Evolutionary conservation across 35 echinoderm and acorn worm species (phyloP).

Genomic region (Holothuria glaberrima): DNA sequence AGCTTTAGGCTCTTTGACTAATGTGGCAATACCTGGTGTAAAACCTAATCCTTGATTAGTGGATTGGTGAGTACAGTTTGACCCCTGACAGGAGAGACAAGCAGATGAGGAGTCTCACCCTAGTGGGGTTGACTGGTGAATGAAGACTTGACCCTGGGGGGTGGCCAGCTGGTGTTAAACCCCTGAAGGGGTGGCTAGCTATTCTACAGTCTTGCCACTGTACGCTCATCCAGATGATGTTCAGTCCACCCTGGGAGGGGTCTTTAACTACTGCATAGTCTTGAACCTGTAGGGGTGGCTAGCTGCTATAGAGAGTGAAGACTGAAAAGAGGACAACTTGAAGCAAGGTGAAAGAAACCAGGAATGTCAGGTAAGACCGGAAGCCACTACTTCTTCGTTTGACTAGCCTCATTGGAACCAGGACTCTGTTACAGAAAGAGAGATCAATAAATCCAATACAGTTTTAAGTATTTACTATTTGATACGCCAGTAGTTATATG

Average conservation of each 20-base stretch:
- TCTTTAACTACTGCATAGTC: no score
- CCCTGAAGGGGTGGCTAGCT: neutral
- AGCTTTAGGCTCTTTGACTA: no score
- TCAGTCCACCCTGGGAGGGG: no score
- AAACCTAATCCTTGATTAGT: no score
- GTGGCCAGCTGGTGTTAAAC: neutral
- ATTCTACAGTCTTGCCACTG: neutral
- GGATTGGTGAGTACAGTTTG: no score
- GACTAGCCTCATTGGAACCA: conserved; percentile 91
- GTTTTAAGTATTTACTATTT: no score
- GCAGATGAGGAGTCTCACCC: no score
- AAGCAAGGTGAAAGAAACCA: conserved; percentile 79
- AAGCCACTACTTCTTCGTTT: conserved; percentile 85
- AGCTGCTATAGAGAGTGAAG: conserved; percentile 79
- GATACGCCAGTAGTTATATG: no score
- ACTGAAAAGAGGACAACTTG: conserved; percentile 82
- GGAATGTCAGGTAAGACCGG: conserved; percentile 91
- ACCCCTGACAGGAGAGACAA: neutral
- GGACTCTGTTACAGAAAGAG: conserved; percentile 58
- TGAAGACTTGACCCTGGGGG: neutral
- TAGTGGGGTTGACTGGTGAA: neutral
- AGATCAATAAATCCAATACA: no score
- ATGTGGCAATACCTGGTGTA: no score
- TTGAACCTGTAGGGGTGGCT: neutral
- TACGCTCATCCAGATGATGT: no score